Percentiles rank a stretch among this genome's conserved stretches.
Evolutionary conservation across 2,888 invertebrate genomes (phyloP).

Genomic region (Macaria liturata): DNA sequence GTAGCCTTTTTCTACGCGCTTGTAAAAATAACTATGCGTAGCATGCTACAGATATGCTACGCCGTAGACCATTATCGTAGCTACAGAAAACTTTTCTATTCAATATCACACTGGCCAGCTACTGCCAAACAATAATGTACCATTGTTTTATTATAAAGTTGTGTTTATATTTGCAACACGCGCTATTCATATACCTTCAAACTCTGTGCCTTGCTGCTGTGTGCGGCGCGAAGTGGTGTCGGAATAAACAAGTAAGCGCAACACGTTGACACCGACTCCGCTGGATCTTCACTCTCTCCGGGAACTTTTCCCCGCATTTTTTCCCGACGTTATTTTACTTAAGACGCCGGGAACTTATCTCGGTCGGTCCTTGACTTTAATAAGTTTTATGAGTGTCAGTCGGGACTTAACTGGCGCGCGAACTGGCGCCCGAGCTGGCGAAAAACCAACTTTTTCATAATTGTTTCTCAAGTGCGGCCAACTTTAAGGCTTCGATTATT

Average conservation of each 20-base stretch:
- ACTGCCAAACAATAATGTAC: too few relatives aligned
- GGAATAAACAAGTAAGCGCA: slow-evolving; percentile 60
- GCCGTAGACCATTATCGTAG: too few relatives aligned
- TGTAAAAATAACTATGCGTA: too few relatives aligned
- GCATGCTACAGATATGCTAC: too few relatives aligned
- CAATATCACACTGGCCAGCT: too few relatives aligned
- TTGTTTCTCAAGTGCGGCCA: slow-evolving; percentile 74
- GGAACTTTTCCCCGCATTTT: slow-evolving; percentile 72
- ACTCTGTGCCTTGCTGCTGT: too few relatives aligned
- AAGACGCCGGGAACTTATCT: slow-evolving; percentile 81
- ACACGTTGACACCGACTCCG: slow-evolving; percentile 61
- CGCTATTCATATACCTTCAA: too few relatives aligned
- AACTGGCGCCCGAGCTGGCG: slow-evolving; percentile 60
- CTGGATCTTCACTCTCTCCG: slow-evolving; percentile 74
- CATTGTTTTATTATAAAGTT: too few relatives aligned
- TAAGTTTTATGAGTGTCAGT: slow-evolving; percentile 83
- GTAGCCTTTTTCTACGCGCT: too few relatives aligned
- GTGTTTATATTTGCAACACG: background rate
- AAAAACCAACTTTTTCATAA: slow-evolving; percentile 80
- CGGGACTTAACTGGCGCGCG: slow-evolving; percentile 79
- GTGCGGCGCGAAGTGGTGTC: slow-evolving; percentile 47
- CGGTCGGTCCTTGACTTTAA: slow-evolving; percentile 83
- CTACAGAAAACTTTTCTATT: too few relatives aligned
- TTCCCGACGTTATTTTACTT: slow-evolving; percentile 80
- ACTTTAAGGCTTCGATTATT: slow-evolving; percentile 74